Percentiles rank a stretch among this genome's conserved stretches.
These are phyloP conservation scores for Ammospiza nelsoni DNA, from an alignment of 2,113 vertebrate species.

Conservation along the genomic window DNA sequence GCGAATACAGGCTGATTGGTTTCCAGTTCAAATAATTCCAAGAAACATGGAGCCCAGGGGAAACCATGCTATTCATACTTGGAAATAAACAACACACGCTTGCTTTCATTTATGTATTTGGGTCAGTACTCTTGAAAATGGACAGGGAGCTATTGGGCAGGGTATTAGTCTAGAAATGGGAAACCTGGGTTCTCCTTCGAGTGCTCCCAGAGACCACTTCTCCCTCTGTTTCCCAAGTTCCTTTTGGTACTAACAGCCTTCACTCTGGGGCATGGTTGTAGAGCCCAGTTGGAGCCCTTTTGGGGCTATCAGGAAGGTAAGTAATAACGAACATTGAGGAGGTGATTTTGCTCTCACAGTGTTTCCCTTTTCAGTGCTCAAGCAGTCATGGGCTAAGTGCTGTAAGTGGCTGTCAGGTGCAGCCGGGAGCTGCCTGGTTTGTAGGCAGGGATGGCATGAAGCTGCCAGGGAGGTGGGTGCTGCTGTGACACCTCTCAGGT, in stretches of 20 bases:
- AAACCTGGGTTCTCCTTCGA: background rate
- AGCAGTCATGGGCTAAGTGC: background rate
- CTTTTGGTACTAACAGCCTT: background rate
- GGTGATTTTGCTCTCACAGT: background rate
- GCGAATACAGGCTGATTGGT: constrained; percentile 42
- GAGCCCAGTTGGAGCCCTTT: background rate
- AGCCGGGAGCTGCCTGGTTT: background rate
- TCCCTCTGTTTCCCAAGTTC: background rate
- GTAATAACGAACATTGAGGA: background rate
- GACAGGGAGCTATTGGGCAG: background rate
- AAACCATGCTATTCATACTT: constrained; percentile 25
- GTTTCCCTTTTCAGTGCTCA: background rate
- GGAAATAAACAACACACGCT: constrained; percentile 4
- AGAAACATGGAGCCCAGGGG: constrained; percentile 42
- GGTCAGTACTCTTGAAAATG: constrained; percentile 34
- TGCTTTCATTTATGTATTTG: constrained; percentile 43
- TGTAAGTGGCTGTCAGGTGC: background rate
- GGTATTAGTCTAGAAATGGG: background rate
- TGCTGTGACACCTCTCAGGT: background rate
- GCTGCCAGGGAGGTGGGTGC: background rate
- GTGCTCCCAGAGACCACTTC: background rate
- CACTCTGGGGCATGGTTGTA: accelerated
- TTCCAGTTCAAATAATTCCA: constrained; percentile 60
- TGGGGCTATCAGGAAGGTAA: background rate
- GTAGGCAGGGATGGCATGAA: background rate